Conservation (phyloP, 2,888 invertebrate genomes). For the Bembecia ichneumoniformis region DNA sequence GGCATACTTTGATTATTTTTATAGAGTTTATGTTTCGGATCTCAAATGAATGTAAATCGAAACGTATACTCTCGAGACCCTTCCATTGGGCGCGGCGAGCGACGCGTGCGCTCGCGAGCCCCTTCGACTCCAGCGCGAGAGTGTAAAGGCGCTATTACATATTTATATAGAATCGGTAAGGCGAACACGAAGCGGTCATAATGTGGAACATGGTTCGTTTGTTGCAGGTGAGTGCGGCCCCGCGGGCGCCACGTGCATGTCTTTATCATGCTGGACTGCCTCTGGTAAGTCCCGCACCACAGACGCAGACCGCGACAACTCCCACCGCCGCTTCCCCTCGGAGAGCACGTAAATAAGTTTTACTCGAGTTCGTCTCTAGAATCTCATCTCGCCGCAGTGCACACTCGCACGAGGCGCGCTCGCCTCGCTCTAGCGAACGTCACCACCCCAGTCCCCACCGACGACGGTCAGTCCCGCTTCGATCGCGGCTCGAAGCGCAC, state of each 20-base stretch:
- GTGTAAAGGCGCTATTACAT: too few species aligned
- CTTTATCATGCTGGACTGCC: constrained; percentile 58
- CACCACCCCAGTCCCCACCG: constrained; percentile 13
- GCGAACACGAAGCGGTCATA: neutral
- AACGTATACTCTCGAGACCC: too few species aligned
- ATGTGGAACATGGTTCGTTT: constrained; percentile 20
- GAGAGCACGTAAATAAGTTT: too few species aligned
- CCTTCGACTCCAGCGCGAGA: neutral
- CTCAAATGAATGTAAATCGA: too few species aligned
- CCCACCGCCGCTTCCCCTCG: neutral
- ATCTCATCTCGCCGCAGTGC: constrained; percentile 4
- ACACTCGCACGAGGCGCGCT: constrained; percentile 25
- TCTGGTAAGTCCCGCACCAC: constrained; percentile 44
- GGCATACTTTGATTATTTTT: too few species aligned
- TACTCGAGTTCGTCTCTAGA: constrained; percentile 1
- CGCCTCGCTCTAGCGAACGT: constrained; percentile 37
- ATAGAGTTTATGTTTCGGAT: too few species aligned
- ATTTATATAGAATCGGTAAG: too few species aligned
- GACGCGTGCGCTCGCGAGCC: too few species aligned
- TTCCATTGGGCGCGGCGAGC: too few species aligned
- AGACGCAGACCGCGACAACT: neutral
- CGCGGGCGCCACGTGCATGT: constrained; percentile 37
- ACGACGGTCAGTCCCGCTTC: constrained; percentile 64
- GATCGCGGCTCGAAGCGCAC: constrained; percentile 35
- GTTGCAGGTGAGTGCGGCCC: constrained; percentile 58